Conservation (phyloP, 2,888 invertebrate species). For the Syrista parreyssii region DNA sequence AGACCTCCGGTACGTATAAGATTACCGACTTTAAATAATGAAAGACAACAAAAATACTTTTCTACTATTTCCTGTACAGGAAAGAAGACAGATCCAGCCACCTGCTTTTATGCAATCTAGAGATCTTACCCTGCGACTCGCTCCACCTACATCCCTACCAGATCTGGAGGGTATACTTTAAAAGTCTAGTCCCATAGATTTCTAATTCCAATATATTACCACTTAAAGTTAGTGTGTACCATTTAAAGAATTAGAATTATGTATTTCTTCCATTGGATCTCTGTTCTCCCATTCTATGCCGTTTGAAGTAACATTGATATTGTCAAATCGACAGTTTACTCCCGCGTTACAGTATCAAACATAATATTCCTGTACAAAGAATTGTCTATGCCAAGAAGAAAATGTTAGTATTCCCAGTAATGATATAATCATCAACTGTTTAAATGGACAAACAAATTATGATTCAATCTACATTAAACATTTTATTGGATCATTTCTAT, state of each 20-base stretch:
- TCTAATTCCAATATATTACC: not conserved
- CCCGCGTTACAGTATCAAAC: not conserved
- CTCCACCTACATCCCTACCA: conserved; percentile 57
- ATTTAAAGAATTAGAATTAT: not conserved
- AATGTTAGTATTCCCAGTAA: not conserved
- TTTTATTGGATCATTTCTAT: not conserved
- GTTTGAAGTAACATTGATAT: not conserved
- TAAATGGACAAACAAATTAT: not conserved
- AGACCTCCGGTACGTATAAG: conserved; percentile 42
- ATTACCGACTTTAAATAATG: not conserved
- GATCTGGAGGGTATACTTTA: conserved; percentile 62
- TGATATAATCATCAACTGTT: not conserved
- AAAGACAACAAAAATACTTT: not conserved
- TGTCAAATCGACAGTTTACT: not conserved
- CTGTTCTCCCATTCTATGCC: not conserved
- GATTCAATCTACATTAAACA: not conserved
- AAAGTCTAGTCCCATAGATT: conserved; percentile 50
- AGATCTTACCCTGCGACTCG: conserved; percentile 56
- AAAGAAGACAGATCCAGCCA: conserved; percentile 52
- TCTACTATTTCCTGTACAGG: conserved; percentile 35
- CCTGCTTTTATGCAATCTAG: conserved; percentile 51
- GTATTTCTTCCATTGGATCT: not conserved
- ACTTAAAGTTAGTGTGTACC: not conserved
- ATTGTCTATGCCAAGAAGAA: not conserved
- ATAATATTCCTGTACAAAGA: not conserved